These are phyloP conservation scores for Lytechinus pictus DNA, from an alignment of 35 echinoderm and acorn worm species.

Conservation along the genomic window DNA sequence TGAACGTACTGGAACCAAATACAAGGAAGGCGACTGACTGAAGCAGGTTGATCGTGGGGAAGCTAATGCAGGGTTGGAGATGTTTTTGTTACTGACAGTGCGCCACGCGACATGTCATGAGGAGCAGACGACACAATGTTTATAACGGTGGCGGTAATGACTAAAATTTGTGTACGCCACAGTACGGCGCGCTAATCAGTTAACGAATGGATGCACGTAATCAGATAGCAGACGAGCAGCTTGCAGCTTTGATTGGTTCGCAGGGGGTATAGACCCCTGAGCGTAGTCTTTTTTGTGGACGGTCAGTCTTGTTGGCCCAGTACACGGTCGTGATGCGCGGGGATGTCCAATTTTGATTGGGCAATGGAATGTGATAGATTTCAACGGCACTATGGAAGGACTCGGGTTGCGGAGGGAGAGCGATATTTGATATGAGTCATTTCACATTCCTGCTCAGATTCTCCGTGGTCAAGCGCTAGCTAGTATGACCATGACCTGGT, in stretches of 20 bases:
- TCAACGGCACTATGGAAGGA: neutral
- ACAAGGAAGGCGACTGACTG: neutral
- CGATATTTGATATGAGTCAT: conserved; percentile 13
- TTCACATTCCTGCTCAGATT: neutral
- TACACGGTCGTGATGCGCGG: neutral
- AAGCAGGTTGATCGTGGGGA: neutral
- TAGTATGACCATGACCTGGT: neutral
- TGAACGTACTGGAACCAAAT: neutral
- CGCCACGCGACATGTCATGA: neutral
- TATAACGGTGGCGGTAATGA: conserved; percentile 1
- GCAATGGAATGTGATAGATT: conserved; percentile 4
- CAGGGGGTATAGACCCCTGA: neutral
- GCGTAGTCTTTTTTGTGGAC: neutral
- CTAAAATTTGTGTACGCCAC: conserved; percentile 1
- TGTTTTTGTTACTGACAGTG: neutral
- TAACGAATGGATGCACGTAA: conserved; percentile 11
- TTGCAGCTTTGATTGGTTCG: neutral
- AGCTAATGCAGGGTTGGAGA: neutral
- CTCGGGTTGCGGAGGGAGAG: neutral
- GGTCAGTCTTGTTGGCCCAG: neutral
- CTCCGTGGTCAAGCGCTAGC: neutral
- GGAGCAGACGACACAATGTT: conserved; percentile 16
- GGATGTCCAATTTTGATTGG: conserved; percentile 18
- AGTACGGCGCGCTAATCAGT: neutral
- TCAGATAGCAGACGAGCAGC: neutral